These are phyloP conservation scores for Micrasema longulum DNA, from an alignment of 1,140 invertebrate genomes.

Conservation along the genomic window DNA sequence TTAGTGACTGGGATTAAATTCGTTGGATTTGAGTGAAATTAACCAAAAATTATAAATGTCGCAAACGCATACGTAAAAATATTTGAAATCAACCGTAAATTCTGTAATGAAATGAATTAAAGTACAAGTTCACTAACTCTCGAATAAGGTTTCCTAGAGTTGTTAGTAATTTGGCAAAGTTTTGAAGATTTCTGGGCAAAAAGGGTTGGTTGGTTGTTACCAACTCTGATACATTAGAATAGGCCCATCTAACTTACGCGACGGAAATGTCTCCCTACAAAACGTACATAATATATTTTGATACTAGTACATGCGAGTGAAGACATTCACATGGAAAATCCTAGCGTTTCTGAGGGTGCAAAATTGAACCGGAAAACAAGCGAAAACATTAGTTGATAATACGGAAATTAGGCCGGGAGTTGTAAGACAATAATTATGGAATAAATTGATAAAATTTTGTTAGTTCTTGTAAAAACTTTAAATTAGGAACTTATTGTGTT, in stretches of 20 bases:
- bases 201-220: neutral
- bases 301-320: neutral
- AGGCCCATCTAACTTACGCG: neutral
- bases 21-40: too few relatives aligned
- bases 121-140: constrained; percentile 5
- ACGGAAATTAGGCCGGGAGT: constrained; percentile 41
- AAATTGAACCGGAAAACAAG: constrained; percentile 24
- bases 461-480: too few relatives aligned
- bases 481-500: too few relatives aligned
- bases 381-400: constrained; percentile 25
- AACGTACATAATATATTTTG: constrained; percentile 4
- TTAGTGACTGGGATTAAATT: too few relatives aligned
- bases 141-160: constrained; percentile 5
- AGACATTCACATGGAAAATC: too few relatives aligned
- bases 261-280: constrained; percentile 9
- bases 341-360: neutral
- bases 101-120: constrained; percentile 1
- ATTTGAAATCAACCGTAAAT: too few relatives aligned
- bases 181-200: constrained; percentile 22
- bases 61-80: too few relatives aligned
- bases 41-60: too few relatives aligned
- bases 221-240: neutral
- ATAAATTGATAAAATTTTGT: too few relatives aligned
- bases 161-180: constrained; percentile 24
- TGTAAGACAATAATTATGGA: constrained; percentile 48